phyloP scores from a whole-genome alignment of 2,113 vertebrate genomes.

The Labeo rohita region DNA sequence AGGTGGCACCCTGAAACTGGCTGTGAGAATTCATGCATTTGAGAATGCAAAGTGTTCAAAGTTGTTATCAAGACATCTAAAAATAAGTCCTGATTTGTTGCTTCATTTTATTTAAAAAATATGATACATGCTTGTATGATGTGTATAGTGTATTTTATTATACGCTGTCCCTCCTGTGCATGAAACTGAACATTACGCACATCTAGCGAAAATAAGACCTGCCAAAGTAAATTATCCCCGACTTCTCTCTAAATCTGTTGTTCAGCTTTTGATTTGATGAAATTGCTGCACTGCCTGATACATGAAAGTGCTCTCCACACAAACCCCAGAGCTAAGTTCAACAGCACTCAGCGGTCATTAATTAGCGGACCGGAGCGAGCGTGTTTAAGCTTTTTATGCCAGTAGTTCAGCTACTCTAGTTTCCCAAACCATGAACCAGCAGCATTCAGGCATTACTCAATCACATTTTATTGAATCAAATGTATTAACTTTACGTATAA shows the following conservation, averaged over 20 bases:
- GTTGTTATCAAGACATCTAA: too few species aligned
- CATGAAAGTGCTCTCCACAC: not conserved
- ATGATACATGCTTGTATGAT: not conserved
- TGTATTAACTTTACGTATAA: not conserved
- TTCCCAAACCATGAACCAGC: not conserved
- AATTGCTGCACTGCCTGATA: not conserved
- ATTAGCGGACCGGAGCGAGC: not conserved
- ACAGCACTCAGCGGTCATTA: conserved; percentile 3
- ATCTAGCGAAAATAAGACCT: not conserved
- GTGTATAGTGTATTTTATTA: not conserved
- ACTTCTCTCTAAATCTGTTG: not conserved
- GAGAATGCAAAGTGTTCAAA: too few species aligned
- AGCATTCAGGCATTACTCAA: not conserved
- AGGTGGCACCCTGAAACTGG: too few species aligned
- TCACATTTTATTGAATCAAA: not conserved
- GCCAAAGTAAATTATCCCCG: not conserved
- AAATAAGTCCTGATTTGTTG: too few species aligned
- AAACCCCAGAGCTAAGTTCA: conserved; percentile 6
- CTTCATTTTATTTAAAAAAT: too few species aligned
- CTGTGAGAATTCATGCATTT: too few species aligned
- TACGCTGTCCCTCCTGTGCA: not conserved
- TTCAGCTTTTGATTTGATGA: not conserved
- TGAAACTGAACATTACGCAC: not conserved
- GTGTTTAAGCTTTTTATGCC: conserved; percentile 3
- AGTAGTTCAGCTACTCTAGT: not conserved